Base-by-base conservation (phyloP, 2,888 invertebrate genomes). In the Drosophila melanosoma region DNA sequence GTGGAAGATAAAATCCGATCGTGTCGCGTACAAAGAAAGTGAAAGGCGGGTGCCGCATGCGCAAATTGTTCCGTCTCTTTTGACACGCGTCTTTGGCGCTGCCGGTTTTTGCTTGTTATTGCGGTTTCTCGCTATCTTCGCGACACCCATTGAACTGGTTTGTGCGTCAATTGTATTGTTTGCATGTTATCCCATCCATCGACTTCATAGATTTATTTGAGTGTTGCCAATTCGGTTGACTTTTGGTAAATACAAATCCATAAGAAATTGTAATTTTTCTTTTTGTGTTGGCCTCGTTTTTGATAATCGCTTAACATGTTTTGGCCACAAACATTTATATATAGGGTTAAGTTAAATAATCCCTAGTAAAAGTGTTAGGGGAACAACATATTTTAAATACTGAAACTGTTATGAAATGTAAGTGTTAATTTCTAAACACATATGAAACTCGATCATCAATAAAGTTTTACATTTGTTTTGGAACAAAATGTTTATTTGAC, bases 11-110 rank as follows among this genome's bases (percentile, higher is more conserved):
- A 23, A 45, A 45, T 23, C 20, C 2, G 45, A 45, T 23, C 45
- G 45, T 45, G 45, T 32, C 32, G 32, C 67, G 48, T 32, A 67
- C 65, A 69, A 74, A 77, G 79, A 79, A 79, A 79, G 79, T 79
- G 79, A 79, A 79, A 79, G 80, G 79, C 63, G 64, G 38, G 56
- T 35, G 67, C 38, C 67, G 67, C 70, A 65, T 59, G 67, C 53
- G 70, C 70, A 63, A 71, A 74, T 74, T 68, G 67, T 57, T 56
- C 52, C 60, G 59, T 66, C 70, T 74, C 61, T 70, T 58, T 69
- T 62, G 65, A 53, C 68, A 66, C 74, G 56, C 75, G 68, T 64
- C 60, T 79, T 70, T 66, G 45, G 62, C 65, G 33, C 56, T 42
- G 32, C 33, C 54, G 11, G 36, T 20, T 49, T 4, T 52, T 35